Percentiles rank a stretch among this genome's conserved stretches.
Evolutionary conservation across 2,797 vertebrate species (phyloP).

Genomic region (Etheostoma nigrum): DNA sequence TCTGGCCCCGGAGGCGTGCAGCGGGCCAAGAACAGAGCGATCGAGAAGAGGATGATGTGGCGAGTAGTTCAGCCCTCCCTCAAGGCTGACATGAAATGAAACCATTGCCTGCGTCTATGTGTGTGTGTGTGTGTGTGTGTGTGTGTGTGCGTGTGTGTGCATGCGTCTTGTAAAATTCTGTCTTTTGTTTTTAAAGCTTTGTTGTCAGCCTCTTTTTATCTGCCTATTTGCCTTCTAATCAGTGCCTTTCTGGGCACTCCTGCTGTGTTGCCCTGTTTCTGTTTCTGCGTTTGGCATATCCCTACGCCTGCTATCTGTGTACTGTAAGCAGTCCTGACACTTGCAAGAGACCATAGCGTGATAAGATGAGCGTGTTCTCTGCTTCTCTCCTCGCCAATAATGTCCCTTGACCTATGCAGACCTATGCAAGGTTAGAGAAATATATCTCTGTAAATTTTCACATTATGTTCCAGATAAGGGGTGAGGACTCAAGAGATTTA

Average conservation of each 20-base stretch:
- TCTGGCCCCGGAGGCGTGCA: slow-evolving; percentile 73
- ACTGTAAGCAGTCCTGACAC: slow-evolving; percentile 71
- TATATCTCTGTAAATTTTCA: slow-evolving; percentile 35
- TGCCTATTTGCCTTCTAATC: slow-evolving; percentile 70
- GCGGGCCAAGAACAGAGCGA: slow-evolving; percentile 76
- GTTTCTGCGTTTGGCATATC: slow-evolving; percentile 52
- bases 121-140: slow-evolving; percentile 25
- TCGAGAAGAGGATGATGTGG: slow-evolving; percentile 73
- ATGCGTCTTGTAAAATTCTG: slow-evolving; percentile 26
- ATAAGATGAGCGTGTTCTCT: slow-evolving; percentile 68
- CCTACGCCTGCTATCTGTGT: slow-evolving; percentile 65
- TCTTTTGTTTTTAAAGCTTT: slow-evolving; percentile 62
- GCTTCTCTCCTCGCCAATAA: slow-evolving; percentile 52
- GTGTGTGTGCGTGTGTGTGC: not conserved
- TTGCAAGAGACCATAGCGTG: slow-evolving; percentile 65
- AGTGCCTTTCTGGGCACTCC: slow-evolving; percentile 59
- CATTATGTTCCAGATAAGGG: slow-evolving; percentile 23
- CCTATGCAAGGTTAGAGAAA: slow-evolving; percentile 59
- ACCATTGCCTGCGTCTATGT: slow-evolving; percentile 48
- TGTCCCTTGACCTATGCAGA: slow-evolving; percentile 65
- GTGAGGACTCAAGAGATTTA: slow-evolving; percentile 7
- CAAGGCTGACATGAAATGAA: slow-evolving; percentile 72
- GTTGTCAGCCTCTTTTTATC: slow-evolving; percentile 63
- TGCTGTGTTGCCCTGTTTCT: slow-evolving; percentile 72
- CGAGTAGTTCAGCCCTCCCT: slow-evolving; percentile 68